A percentile compares a stretch with the other conserved stretches of the same genome.
phyloP scores from a whole-genome alignment of 1,140 invertebrate genomes.

The Planococcus citri region DNA sequence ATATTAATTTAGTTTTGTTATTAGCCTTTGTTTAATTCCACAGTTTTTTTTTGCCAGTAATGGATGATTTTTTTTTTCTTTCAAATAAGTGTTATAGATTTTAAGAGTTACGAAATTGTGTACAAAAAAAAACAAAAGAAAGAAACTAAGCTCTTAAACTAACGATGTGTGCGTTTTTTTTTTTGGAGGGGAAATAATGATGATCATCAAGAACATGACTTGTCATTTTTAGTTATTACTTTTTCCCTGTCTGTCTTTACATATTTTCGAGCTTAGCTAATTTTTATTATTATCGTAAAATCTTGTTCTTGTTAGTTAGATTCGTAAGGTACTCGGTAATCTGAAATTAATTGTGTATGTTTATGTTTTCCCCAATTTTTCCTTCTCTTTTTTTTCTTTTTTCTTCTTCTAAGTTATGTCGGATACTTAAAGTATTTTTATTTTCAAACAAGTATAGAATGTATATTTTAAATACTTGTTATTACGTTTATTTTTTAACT shows the following conservation, averaged over 20 bases:
- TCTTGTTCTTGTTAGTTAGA: conserved; percentile 1
- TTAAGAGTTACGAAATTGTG: background rate
- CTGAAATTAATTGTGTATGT: conserved; percentile 7
- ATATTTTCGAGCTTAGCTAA: background rate
- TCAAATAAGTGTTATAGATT: background rate
- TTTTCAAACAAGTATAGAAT: background rate
- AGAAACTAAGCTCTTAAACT: background rate
- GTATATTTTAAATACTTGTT: background rate
- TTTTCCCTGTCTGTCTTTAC: background rate
- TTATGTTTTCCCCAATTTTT: no score
- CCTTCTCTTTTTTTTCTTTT: no score
- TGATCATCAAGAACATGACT: background rate
- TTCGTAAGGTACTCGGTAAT: background rate
- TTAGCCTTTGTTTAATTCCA: no score
- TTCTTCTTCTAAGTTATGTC: background rate
- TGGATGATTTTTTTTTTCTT: background rate
- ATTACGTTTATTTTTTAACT: conserved; percentile 2
- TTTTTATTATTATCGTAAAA: background rate
- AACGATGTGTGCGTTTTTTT: no score
- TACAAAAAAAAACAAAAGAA: background rate
- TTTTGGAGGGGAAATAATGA: background rate
- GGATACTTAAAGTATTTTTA: conserved; percentile 8
- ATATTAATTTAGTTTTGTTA: no score
- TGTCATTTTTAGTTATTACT: background rate
- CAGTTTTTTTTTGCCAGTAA: background rate